Base-by-base conservation (phyloP, 2,888 invertebrate genomes). In the Philonicus albiceps region DNA sequence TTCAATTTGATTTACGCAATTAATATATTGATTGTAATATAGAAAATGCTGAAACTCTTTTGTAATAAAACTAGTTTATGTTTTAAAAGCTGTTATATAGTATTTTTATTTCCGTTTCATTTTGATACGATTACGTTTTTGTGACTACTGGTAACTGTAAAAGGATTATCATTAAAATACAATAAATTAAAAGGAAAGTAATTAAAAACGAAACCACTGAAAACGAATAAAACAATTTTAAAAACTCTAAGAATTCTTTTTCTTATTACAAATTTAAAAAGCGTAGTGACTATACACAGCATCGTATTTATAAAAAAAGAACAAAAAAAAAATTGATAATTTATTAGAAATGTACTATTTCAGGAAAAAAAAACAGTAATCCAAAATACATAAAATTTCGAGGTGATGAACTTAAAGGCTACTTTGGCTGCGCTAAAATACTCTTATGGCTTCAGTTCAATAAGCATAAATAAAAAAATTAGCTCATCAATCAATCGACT, bases 211-310 rank as follows among this genome's bases (percentile, higher is more conserved):
- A 84, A 84, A 84, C 49, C 22, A 83, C 73, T 84, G 84, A 84
- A 83, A 84, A 73, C 30, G 49, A 84, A 84, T 84, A 84, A 84
- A 81, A 81, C 64, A 73, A 84, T 84, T 84, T 84, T 84, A 84
- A 84, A 81, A 84, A 34, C 81, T 81, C 55, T 64, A 34, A 31
- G 8, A 3, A 34, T n/a, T n/a, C 8, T 34, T 31, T 74, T 74
- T 43, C 27, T 74, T 74, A 34, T 3, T 64, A 22, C 1, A 22
- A 27, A 7, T 27, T 22, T 64, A 49, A 49, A 7, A 11, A 43
- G 40, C 11, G 40, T 16, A 13, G 37, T 8, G 40, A 40, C 13
- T 40, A 11, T 40, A 11, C 1, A 43, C 40, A 13, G 40, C 13
- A 37, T 37, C 37, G 37, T 37, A 37, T 37, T 37, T 37, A 11